Conservation (phyloP, 2,113 vertebrate species). For the Paraplagusia blochii region DNA sequence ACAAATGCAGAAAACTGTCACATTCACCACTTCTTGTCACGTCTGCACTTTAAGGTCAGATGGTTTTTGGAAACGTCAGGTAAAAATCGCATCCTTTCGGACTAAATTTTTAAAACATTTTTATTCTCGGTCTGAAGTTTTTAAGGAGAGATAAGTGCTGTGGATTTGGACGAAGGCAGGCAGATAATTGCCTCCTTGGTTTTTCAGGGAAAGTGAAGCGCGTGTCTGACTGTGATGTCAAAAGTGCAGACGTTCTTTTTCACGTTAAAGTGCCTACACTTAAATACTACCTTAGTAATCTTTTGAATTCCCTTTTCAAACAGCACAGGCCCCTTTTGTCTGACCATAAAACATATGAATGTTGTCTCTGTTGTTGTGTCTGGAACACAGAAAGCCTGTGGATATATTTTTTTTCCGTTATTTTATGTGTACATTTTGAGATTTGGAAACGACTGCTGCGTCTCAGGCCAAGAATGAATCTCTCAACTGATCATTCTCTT, state of each 20-base stretch:
- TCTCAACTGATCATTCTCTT: not conserved
- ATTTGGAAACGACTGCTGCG: conserved; percentile 13
- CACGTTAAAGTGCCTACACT: conserved; percentile 17
- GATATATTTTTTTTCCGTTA: conserved; percentile 18
- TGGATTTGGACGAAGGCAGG: too few species aligned
- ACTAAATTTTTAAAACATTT: too few species aligned
- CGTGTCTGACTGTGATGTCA: not conserved
- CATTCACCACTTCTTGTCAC: not conserved
- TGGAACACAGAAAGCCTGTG: conserved; percentile 8
- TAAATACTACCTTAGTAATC: conserved; percentile 14
- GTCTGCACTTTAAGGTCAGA: conserved; percentile 5
- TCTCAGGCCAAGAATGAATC: conserved; percentile 2
- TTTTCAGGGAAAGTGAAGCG: conserved; percentile 4
- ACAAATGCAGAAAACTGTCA: conserved; percentile 8
- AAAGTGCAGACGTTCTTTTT: conserved; percentile 10
- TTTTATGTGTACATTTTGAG: conserved; percentile 30
- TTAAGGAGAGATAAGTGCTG: too few species aligned
- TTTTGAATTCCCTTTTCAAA: conserved; percentile 9
- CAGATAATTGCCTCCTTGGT: too few species aligned
- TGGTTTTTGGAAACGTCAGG: not conserved
- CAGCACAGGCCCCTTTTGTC: conserved; percentile 5
- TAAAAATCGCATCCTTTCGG: too few species aligned
- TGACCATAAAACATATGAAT: conserved; percentile 9
- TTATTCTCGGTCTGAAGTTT: too few species aligned
- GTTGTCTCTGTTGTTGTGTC: conserved; percentile 4